Conservation (phyloP, 2,113 vertebrate genomes). For the Cardinalis cardinalis region DNA sequence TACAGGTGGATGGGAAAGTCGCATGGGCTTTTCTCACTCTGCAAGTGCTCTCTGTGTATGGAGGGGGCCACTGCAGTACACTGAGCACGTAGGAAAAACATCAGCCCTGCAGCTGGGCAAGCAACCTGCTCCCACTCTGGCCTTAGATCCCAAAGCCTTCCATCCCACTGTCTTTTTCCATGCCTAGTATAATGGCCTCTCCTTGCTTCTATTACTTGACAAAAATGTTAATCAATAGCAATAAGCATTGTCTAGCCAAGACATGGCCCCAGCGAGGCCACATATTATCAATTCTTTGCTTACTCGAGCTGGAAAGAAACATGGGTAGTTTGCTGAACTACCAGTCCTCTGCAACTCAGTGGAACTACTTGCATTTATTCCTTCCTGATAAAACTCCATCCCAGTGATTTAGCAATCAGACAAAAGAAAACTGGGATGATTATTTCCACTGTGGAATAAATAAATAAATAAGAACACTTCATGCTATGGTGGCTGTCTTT, state of each 20-base stretch:
- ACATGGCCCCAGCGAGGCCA: neutral
- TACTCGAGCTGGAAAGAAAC: neutral
- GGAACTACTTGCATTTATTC: neutral
- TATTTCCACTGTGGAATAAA: neutral
- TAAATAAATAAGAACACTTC: neutral
- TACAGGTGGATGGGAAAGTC: rapidly evolving
- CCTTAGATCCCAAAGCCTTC: neutral
- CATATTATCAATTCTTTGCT: neutral
- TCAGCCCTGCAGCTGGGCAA: too few species aligned
- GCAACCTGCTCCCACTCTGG: neutral
- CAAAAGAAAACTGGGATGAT: neutral
- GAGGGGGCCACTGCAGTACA: neutral
- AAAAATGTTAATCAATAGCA: neutral
- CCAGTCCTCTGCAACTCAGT: neutral
- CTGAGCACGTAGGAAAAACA: neutral
- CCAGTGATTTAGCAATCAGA: neutral
- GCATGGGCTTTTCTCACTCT: rapidly evolving
- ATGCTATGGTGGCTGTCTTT: neutral
- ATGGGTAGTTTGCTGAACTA: neutral
- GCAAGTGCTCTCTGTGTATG: neutral
- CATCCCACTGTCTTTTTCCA: too few species aligned
- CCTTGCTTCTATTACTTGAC: neutral
- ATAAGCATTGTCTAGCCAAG: neutral
- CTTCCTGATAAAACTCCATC: neutral
- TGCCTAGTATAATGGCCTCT: neutral